These are phyloP conservation scores for Drosophila chauvacae DNA, from an alignment of 1,140 invertebrate species.

Conservation along the genomic window DNA sequence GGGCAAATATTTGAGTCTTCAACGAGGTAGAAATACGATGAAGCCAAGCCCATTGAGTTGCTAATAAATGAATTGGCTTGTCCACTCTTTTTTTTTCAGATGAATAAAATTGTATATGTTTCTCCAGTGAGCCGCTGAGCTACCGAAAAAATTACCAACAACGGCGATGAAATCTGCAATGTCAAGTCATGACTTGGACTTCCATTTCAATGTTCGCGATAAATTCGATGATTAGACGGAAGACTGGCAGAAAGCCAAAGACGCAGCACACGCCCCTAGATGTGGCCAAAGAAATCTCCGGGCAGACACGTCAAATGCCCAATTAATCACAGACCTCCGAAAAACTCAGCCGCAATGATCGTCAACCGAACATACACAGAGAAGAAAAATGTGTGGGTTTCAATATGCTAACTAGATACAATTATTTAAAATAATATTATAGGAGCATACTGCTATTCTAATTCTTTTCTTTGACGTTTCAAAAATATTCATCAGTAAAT, in stretches of 20 bases:
- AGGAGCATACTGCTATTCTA: background rate
- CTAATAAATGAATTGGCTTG: constrained; percentile 38
- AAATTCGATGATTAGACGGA: constrained; percentile 71
- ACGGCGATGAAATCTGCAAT: constrained; percentile 30
- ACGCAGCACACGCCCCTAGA: constrained; percentile 63
- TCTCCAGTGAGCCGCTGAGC: constrained; percentile 29
- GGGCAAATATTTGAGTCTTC: constrained; percentile 52
- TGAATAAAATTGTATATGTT: constrained; percentile 47
- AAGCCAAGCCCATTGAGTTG: constrained; percentile 18
- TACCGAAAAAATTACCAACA: constrained; percentile 47
- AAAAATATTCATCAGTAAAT: no score
- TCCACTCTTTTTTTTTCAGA: constrained; percentile 16
- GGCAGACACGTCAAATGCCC: constrained; percentile 68
- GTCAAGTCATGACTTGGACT: constrained; percentile 68
- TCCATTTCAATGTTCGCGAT: constrained; percentile 76
- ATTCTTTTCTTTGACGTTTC: no score
- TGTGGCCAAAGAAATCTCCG: constrained; percentile 53
- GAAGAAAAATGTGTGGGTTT: background rate
- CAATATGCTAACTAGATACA: background rate
- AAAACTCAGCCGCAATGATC: constrained; percentile 7
- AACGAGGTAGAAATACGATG: constrained; percentile 36
- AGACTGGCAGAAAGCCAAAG: constrained; percentile 51
- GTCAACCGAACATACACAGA: background rate
- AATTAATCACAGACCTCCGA: constrained; percentile 71
- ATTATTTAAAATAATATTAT: background rate